These are phyloP conservation scores for Cossypha heuglini DNA, from an alignment of 2,797 vertebrate genomes.

Conservation along the genomic window DNA sequence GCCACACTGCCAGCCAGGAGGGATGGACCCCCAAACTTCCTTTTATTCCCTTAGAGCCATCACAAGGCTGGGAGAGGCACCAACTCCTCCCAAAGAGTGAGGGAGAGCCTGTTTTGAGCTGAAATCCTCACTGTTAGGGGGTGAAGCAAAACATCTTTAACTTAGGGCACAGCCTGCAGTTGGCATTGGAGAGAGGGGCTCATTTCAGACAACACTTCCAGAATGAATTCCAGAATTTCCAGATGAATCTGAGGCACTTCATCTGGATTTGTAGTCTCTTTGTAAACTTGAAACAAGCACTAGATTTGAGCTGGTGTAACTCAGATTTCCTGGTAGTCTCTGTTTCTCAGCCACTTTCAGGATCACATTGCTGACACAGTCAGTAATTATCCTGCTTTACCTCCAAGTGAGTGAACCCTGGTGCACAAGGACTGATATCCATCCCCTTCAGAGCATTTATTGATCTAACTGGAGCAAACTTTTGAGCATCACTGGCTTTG, in stretches of 20 bases:
- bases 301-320: neutral
- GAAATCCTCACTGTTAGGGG: neutral
- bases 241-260: neutral
- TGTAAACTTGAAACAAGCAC: neutral
- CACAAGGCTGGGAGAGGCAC: neutral
- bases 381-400: neutral
- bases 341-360: neutral
- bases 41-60: neutral
- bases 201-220: neutral
- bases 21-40: neutral
- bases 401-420: neutral
- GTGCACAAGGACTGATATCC: neutral
- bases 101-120: neutral
- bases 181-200: neutral
- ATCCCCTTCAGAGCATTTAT: neutral
- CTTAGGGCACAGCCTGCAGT: neutral
- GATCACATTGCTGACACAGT: neutral
- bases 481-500: neutral
- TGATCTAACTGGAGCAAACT: neutral
- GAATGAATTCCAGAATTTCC: neutral
- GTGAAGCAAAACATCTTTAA: neutral
- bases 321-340: neutral
- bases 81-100: accelerated
- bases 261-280: neutral
- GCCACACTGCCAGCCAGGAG: neutral